Conservation (phyloP, 1,140 invertebrate species). For the Tribolium castaneum region DNA sequence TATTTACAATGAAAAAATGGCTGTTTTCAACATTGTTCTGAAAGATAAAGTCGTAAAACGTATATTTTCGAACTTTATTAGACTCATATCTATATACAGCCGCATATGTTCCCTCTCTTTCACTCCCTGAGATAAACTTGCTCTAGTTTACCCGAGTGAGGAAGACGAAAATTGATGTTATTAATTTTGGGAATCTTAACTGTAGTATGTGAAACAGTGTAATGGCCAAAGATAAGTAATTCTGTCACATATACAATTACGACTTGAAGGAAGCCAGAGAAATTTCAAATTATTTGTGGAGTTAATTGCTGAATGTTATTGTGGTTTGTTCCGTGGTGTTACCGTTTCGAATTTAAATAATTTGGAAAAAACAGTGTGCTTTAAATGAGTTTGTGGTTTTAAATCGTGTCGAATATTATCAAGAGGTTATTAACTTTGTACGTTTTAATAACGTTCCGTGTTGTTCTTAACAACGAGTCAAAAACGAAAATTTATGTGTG, state of each 20-base stretch:
- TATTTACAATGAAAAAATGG: neutral
- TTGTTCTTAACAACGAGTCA: neutral
- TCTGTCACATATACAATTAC: neutral
- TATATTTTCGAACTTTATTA: neutral
- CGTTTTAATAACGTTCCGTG: neutral
- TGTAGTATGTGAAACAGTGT: neutral
- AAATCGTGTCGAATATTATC: slow-evolving; percentile 1
- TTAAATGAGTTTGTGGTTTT: neutral
- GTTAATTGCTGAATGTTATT: neutral
- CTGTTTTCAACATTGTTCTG: neutral
- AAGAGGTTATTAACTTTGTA: neutral
- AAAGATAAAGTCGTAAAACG: neutral
- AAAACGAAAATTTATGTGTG: slow-evolving; percentile 10
- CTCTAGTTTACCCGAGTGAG: neutral
- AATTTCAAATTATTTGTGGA: neutral
- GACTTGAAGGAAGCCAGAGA: neutral
- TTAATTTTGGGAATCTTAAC: slow-evolving; percentile 8
- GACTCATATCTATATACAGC: neutral
- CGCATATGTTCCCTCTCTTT: neutral
- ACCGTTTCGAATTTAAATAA: neutral
- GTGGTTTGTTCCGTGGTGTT: neutral
- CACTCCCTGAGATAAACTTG: neutral
- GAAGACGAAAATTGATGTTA: neutral
- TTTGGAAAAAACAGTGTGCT: neutral
- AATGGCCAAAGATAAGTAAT: neutral